These are phyloP conservation scores for Sarcophaga bullata DNA, from an alignment of 1,140 invertebrate species.

Conservation along the genomic window DNA sequence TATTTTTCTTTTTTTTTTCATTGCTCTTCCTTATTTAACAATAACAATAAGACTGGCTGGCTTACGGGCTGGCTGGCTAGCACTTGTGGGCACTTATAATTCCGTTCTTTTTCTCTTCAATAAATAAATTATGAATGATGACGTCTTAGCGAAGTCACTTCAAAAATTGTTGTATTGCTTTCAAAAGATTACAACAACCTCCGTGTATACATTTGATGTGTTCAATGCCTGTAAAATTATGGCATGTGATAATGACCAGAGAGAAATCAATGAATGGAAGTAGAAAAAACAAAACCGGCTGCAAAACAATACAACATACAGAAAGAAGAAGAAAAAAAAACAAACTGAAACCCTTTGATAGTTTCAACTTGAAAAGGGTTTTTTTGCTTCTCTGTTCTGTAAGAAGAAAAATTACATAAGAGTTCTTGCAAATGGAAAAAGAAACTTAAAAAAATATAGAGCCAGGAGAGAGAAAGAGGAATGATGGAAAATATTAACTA, in stretches of 20 bases:
- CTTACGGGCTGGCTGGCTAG: neutral
- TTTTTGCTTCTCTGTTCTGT: neutral
- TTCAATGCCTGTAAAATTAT: slow-evolving; percentile 19
- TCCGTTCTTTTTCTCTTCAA: neutral
- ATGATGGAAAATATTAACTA: too few relatives aligned
- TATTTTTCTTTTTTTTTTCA: too few relatives aligned
- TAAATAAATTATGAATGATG: neutral
- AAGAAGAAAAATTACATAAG: neutral
- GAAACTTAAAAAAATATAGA: too few relatives aligned
- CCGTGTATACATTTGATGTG: neutral
- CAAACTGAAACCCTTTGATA: neutral
- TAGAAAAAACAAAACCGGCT: slow-evolving; percentile 5
- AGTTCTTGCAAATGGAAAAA: too few relatives aligned
- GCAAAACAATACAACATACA: neutral
- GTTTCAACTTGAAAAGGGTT: neutral
- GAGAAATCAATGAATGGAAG: neutral
- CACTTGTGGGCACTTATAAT: neutral
- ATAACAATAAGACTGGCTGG: neutral
- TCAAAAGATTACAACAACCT: neutral
- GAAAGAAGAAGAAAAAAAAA: neutral
- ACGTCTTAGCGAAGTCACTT: neutral
- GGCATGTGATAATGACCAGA: neutral
- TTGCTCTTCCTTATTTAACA: neutral
- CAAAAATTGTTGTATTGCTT: neutral
- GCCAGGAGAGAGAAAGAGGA: too few relatives aligned